Evolutionary conservation across 2,797 vertebrate species (phyloP), one percentile per base, ranked within the genome.

Genomic region (Hypotaenidia okinawae): DNA sequence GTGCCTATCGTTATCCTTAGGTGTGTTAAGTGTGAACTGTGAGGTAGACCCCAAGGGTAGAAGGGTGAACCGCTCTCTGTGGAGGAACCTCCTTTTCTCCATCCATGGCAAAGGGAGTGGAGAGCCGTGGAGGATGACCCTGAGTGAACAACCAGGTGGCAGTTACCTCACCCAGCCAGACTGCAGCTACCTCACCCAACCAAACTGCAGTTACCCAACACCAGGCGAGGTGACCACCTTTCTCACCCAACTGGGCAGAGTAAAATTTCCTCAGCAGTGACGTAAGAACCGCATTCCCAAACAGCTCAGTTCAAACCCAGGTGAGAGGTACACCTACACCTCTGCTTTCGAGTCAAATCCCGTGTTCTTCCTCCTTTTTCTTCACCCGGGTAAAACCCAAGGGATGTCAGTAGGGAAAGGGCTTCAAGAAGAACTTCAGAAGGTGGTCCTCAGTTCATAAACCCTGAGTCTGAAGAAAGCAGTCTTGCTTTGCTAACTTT

Each of bases 401-500:
- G 61, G 16, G 27, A 49, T 6, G 39, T 55, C 72, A 13, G 30
- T 11, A 61, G 66, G 54, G 66, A 52, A 59, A 54, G 67, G 41
- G 33, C 15, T 72, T 72, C 24, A 55, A 2, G n/a, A 68, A 51
- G 61, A 68, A 45, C 49, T 78, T 67, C 67, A 33, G 27, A 68
- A 73, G 14, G 35, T 35, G 49, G 16, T n/a, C 33, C 28, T 52
- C 16, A 16, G n/a, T 54, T 64, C 27, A 28, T 15, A 43, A 82
- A 73, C 22, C 13, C 9, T 24, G 28, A 10, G 5, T 13, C 30
- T n/a, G 77, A 90, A 85, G 74, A 62, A 35, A 77, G 68, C 39
- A 58, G 37, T 12, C 52, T 72, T 59, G 52, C 24, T 75, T 66
- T 74, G 90, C 61, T 93, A 66, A n/a, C 67, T 95, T 96, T 94